Conservation (phyloP, 2,888 invertebrate genomes). For the Nesidiocoris tenuis region DNA sequence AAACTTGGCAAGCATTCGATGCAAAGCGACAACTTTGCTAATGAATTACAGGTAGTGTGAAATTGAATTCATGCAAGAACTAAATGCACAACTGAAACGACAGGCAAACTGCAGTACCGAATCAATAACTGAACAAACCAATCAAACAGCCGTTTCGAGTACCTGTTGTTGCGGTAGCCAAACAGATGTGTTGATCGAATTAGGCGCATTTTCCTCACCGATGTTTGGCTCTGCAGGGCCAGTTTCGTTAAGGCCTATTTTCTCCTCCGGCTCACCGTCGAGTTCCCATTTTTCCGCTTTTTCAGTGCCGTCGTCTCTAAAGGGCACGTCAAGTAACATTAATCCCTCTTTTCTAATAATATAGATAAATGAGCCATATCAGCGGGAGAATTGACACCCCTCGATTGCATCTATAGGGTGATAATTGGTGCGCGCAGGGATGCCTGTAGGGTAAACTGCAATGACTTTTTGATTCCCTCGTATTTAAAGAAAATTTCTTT, state of each 20-base stretch:
- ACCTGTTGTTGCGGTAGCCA: slow-evolving; percentile 52
- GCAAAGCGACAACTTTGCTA: too few relatives aligned
- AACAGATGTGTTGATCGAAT: slow-evolving; percentile 33
- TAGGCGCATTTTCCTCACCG: slow-evolving; percentile 55
- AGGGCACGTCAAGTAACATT: slow-evolving; percentile 5
- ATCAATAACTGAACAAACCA: background rate
- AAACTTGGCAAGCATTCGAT: too few relatives aligned
- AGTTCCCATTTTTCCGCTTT: slow-evolving; percentile 60
- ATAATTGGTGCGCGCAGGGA: too few relatives aligned
- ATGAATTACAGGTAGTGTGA: too few relatives aligned
- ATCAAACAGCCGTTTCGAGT: slow-evolving; percentile 45
- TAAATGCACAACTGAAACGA: slow-evolving; percentile 15
- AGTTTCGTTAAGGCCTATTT: slow-evolving; percentile 62
- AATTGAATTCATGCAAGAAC: slow-evolving; percentile 11
- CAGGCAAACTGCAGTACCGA: too few relatives aligned
- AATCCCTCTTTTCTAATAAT: too few relatives aligned
- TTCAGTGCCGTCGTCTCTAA: slow-evolving; percentile 66
- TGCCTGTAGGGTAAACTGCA: too few relatives aligned
- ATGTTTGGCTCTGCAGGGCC: slow-evolving; percentile 63
- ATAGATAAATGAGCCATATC: background rate
- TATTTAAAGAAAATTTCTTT: too few relatives aligned
- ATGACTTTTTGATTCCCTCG: too few relatives aligned
- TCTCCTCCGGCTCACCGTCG: slow-evolving; percentile 43
- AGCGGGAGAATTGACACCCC: too few relatives aligned
- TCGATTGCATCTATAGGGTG: too few relatives aligned